Evolutionary conservation across 53 echinoderm and acorn worm genomes (phyloP).

Genomic region (Antedon mediterranea): DNA sequence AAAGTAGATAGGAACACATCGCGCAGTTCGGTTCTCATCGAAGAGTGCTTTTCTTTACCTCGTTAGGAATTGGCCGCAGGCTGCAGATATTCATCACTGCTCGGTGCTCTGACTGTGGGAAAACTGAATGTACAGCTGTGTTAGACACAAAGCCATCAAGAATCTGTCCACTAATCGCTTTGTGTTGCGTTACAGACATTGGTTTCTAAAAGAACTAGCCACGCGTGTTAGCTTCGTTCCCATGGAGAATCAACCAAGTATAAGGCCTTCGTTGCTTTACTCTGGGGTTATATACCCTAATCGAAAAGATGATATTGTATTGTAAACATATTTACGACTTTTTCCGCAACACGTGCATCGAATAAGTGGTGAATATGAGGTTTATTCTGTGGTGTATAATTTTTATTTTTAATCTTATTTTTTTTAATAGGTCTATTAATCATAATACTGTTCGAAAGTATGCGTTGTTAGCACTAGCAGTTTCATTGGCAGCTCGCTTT

Average conservation of each 20-base stretch:
- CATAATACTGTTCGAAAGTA: too few relatives aligned
- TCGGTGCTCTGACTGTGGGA: neutral
- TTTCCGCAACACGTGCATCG: neutral
- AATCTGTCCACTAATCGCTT: constrained; percentile 1
- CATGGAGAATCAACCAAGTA: neutral
- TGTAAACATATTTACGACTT: neutral
- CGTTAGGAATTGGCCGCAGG: neutral
- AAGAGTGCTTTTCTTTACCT: neutral
- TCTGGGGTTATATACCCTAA: neutral
- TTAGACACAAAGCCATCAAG: neutral
- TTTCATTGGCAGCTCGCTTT: too few relatives aligned
- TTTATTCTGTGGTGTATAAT: too few relatives aligned
- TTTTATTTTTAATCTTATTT: too few relatives aligned
- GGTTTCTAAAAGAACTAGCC: neutral
- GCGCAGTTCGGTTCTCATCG: neutral
- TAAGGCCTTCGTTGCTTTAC: neutral
- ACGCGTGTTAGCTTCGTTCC: constrained; percentile 1
- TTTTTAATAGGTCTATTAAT: too few relatives aligned
- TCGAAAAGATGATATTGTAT: neutral
- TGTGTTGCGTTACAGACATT: neutral
- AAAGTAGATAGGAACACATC: neutral
- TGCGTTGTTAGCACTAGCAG: too few relatives aligned
- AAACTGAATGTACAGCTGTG: neutral
- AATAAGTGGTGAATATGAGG: neutral
- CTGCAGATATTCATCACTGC: neutral